Conservation (phyloP, 2,797 vertebrate species). For the Chromobotia macracanthus region DNA sequence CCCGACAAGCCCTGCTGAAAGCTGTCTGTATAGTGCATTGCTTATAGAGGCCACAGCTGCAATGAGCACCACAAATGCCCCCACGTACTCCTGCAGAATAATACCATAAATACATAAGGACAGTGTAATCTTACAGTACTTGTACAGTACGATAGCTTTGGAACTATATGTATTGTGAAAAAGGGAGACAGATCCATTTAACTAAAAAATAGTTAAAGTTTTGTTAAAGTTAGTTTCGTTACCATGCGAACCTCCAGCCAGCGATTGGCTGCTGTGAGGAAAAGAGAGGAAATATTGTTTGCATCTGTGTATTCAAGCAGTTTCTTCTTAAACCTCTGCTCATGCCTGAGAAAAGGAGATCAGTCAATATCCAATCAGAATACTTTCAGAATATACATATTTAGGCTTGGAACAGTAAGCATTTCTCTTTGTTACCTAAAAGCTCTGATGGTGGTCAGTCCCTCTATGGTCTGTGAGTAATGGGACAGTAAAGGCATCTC, state of each 20-base stretch:
- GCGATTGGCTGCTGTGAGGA: slow-evolving; percentile 96
- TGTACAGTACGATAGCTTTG: too few species aligned
- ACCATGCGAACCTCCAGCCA: slow-evolving; percentile 99
- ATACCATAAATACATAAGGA: neutral
- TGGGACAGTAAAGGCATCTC: slow-evolving; percentile 93
- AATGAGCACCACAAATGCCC: slow-evolving; percentile 93
- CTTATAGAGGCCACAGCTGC: slow-evolving; percentile 96
- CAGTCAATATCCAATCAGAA: neutral
- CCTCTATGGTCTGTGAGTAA: slow-evolving; percentile 95
- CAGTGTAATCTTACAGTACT: neutral
- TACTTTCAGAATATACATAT: neutral
- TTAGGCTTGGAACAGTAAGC: too few species aligned
- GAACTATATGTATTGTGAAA: neutral
- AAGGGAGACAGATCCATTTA: neutral
- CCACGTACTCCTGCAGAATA: slow-evolving; percentile 89
- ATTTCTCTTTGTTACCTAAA: slow-evolving; percentile 81
- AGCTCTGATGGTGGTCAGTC: slow-evolving; percentile 93
- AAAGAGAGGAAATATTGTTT: slow-evolving; percentile 97
- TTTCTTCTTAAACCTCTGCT: slow-evolving; percentile 91
- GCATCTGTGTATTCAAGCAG: slow-evolving; percentile 93
- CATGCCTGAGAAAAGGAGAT: slow-evolving; percentile 77
- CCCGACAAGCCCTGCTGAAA: slow-evolving; percentile 91
- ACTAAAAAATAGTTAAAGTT: too few species aligned
- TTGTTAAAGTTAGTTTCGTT: too few species aligned
- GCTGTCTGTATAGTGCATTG: slow-evolving; percentile 83